Evolutionary conservation across 2,113 vertebrate genomes (phyloP).

Genomic region (Nothoprocta pentlandii): DNA sequence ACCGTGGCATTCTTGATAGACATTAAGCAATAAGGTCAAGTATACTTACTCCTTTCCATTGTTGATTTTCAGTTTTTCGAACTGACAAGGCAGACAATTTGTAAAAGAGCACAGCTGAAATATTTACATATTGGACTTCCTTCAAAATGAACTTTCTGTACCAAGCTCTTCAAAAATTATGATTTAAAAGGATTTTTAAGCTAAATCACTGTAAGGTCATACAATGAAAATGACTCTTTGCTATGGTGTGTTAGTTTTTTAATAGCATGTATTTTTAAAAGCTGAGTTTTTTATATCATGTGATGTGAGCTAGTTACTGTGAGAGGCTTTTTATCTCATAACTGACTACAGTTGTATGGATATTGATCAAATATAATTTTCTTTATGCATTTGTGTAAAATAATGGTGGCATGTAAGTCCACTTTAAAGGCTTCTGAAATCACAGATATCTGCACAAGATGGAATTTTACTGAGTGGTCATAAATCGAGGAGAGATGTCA

Average conservation of each 20-base stretch:
- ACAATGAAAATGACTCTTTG: conserved; percentile 33
- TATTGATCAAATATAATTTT: conserved; percentile 17
- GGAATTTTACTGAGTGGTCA: not conserved
- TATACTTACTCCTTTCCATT: conserved; percentile 71
- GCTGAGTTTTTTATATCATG: not conserved
- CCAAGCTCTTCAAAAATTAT: conserved; percentile 65
- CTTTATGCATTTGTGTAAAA: not conserved
- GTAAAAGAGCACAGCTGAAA: conserved; percentile 65
- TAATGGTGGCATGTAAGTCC: not conserved
- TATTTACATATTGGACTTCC: conserved; percentile 81
- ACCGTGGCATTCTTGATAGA: conserved; percentile 75
- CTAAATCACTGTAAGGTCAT: conserved; percentile 50
- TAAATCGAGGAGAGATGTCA: not conserved
- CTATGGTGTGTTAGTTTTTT: conserved; percentile 20
- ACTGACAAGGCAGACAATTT: conserved; percentile 76
- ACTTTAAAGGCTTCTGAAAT: conserved; percentile 6
- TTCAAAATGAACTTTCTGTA: conserved; percentile 72
- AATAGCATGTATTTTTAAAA: conserved; percentile 44
- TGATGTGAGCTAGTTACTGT: not conserved
- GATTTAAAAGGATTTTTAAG: conserved; percentile 58
- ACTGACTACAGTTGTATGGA: not conserved
- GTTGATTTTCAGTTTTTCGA: conserved; percentile 87
- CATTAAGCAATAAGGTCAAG: conserved; percentile 82
- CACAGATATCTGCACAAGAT: not conserved
- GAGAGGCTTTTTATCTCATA: not conserved